Evolutionary conservation across 37 sponge, comb jelly and placozoan genomes (phyloP).

Genomic region (Geodia barretti): DNA sequence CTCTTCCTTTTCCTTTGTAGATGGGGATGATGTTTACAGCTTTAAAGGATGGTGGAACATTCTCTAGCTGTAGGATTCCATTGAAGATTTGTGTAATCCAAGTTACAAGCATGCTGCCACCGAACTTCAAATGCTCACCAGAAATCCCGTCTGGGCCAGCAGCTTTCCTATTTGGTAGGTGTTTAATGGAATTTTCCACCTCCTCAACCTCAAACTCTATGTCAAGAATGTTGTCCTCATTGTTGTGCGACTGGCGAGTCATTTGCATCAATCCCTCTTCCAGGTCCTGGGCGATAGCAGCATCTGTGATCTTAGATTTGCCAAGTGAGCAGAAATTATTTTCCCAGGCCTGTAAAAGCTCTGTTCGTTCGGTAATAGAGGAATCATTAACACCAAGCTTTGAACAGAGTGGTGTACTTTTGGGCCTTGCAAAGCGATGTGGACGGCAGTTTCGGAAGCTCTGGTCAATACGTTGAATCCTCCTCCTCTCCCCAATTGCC

Average conservation of each 20-base stretch:
- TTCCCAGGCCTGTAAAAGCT: not conserved
- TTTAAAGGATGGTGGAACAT: not conserved
- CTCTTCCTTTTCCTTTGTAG: not conserved
- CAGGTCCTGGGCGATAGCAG: not conserved
- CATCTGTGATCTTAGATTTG: not conserved
- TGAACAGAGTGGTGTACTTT: not conserved
- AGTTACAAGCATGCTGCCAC: not conserved
- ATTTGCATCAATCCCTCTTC: not conserved
- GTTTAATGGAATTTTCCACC: not conserved
- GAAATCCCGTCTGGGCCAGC: not conserved
- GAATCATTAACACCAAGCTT: not conserved
- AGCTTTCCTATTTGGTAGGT: not conserved
- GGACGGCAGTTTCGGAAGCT: not conserved
- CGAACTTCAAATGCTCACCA: not conserved
- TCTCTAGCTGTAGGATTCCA: not conserved
- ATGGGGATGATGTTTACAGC: not conserved
- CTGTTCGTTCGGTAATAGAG: not conserved
- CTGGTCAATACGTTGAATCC: not conserved
- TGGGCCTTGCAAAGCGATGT: not conserved
- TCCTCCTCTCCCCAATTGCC: not conserved
- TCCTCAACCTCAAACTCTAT: not conserved
- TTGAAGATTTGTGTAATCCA: not conserved
- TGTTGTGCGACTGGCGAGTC: not conserved
- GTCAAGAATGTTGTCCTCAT: not conserved
- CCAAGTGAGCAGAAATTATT: not conserved